These are phyloP conservation scores for Caenorhabditis virilis DNA, from an alignment of 2,888 invertebrate genomes.

Conservation along the genomic window DNA sequence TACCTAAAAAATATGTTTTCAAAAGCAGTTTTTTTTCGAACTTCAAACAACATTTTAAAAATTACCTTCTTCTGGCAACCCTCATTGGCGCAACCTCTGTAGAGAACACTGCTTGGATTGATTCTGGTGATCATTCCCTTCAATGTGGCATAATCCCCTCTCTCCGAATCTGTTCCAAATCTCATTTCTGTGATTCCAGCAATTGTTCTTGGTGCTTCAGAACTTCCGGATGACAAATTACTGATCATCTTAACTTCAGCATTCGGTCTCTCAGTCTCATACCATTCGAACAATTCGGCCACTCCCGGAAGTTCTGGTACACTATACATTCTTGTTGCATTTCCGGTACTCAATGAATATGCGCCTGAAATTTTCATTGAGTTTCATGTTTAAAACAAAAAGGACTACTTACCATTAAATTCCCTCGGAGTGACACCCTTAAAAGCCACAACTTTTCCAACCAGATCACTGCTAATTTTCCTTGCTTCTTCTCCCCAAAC, in stretches of 20 bases:
- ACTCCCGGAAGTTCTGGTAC: constrained; percentile 90
- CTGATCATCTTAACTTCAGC: constrained; percentile 41
- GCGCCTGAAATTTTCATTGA: constrained; percentile 53
- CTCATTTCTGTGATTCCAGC: constrained; percentile 33
- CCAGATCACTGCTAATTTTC: constrained; percentile 75
- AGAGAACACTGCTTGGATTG: constrained; percentile 82
- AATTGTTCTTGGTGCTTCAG: constrained; percentile 17
- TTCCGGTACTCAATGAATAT: constrained; percentile 69
- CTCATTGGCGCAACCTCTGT: constrained; percentile 86
- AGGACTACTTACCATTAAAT: constrained; percentile 79
- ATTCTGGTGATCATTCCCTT: constrained; percentile 82
- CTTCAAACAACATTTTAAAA: too few relatives aligned
- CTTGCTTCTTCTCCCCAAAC: constrained; percentile 81
- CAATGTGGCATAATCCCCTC: constrained; percentile 78
- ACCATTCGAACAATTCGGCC: constrained; percentile 87
- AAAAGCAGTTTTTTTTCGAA: too few relatives aligned
- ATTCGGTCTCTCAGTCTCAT: constrained; percentile 74
- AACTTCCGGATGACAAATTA: constrained; percentile 3
- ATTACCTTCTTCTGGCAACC: constrained; percentile 93
- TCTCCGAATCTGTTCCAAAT: constrained; percentile 69
- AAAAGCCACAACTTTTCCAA: constrained; percentile 79
- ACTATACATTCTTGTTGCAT: constrained; percentile 74
- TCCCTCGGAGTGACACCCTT: constrained; percentile 86
- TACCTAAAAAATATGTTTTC: too few relatives aligned
- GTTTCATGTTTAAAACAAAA: not conserved